Base-by-base conservation (phyloP, 2,797 vertebrate genomes). In the Cyclopterus lumpus region DNA sequence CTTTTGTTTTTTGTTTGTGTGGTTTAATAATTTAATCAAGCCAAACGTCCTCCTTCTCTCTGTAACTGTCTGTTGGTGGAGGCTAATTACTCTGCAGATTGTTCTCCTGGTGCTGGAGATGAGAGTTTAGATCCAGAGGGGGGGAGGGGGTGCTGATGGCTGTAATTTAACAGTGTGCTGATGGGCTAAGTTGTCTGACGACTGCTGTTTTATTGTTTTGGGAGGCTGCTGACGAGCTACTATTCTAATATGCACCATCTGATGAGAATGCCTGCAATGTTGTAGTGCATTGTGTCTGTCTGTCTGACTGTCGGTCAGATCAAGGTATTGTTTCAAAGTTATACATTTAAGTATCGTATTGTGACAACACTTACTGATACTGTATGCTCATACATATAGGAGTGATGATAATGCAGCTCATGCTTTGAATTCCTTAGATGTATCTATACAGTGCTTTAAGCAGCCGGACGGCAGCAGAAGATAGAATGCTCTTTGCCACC, bases 1-100 rank as follows among this genome's bases (percentile, higher is more conserved):
- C 92, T 89, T 94, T 93, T 93, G 90, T 94, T 94, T 93, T 88
- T 89, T 92, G 91, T 95, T 92, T 94, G 90, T 93, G 91, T 85
- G 93, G 90, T 92, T 94, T 93, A 93, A 94, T 94, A 94, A 95
- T 95, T 95, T 91, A 94, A 95, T 95, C 94, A 94, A 92, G 89
- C 91, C 91, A 90, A 92, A 92, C 79, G 84, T 92, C 89, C 90
- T 93, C 93, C 91, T 93, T 93, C 91, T 93, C 89, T 82, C 86
- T 85, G 89, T 92, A 92, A 86, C 89, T 93, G 91, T 94, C 93
- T 93, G 91, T 93, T 93, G 92, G 89, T 90, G 84, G 89, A 91
- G 84, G 91, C 90, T 95, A 95, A 95, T 95, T 95, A 93, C 92
- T 93, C 88, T 86, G 92, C 91, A 94, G 94, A 95, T 94, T 94